Evolutionary conservation across 2,797 vertebrate species (phyloP).

Genomic region (Moxostoma hubbsi): DNA sequence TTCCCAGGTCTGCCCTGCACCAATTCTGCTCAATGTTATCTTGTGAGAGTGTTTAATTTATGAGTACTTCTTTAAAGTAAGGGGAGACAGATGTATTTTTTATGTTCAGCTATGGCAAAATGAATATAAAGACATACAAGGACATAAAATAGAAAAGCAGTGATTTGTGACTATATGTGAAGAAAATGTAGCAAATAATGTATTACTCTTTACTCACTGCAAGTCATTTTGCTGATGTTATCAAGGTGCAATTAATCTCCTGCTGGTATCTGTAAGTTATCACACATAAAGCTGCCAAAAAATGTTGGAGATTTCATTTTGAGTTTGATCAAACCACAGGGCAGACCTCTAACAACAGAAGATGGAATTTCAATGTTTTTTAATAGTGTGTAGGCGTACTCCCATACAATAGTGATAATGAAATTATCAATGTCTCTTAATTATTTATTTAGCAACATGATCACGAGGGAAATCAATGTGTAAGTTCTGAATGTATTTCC

Average conservation of each 20-base stretch:
- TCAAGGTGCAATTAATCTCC: background rate
- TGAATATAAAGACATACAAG: background rate
- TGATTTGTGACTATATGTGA: background rate
- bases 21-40: background rate
- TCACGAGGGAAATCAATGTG: no score
- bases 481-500: no score
- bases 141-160: background rate
- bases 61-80: no score
- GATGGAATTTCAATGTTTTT: background rate
- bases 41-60: background rate
- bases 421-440: no score
- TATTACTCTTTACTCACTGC: background rate
- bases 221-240: background rate
- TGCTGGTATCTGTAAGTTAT: background rate
- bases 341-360: background rate
- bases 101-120: no score
- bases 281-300: background rate
- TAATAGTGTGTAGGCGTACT: background rate
- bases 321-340: slow-evolving; percentile 6
- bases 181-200: background rate
- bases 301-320: background rate
- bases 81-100: no score
- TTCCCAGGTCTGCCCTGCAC: background rate
- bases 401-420: background rate
- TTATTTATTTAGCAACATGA: no score